Base-by-base conservation (phyloP, 2,113 vertebrate species). In the Epinephelus lanceolatus region DNA sequence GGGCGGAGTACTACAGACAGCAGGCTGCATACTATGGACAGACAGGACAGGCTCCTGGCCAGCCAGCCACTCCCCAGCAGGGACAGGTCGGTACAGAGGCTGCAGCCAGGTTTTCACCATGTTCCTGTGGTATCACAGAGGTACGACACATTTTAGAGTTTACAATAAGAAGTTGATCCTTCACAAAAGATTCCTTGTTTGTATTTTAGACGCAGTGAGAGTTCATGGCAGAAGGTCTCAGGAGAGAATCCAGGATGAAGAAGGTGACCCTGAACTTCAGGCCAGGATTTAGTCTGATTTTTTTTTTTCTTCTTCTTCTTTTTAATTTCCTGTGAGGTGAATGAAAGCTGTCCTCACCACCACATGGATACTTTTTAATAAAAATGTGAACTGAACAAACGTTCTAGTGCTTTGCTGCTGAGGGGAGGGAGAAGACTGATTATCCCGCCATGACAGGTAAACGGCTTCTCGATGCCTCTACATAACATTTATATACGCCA, bases 1-100 rank as follows among this genome's bases (percentile, higher is more conserved):
- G 96, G 96, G 96, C 96, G 0, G 96, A 97, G 84, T 97, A 97
- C 89, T 97, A 97, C 94, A 93, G 96, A 88, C 96, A 97, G 88
- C 96, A 97, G 89, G 96, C 96, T 1, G 96, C 96, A 18, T 97
- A 97, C 94, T 96, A 97, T 60, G 96, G 96, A 83, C 95, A 94
- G 17, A 92, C 96, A 11, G 94, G 95, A 10, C 96, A 90, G 81
- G 81, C 88, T 3, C 79, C 96, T 4, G 95, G 95, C 17, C 96
- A 96, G 90, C 95, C 95, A 14, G 95, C 94, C 1, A 90, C 95
- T 67, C 92, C 96, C 56, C 96, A 96, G 92, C 96, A 96, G 89
- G 96, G 96, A 92, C 96, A 97, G 91, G 88, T 89, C 25, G 66
- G 88, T 86, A 45, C 53, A 49, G 76, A 11, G 7, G 17, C 40